Conservation (phyloP, 2,888 invertebrate species). For the Cantharis nigra region DNA sequence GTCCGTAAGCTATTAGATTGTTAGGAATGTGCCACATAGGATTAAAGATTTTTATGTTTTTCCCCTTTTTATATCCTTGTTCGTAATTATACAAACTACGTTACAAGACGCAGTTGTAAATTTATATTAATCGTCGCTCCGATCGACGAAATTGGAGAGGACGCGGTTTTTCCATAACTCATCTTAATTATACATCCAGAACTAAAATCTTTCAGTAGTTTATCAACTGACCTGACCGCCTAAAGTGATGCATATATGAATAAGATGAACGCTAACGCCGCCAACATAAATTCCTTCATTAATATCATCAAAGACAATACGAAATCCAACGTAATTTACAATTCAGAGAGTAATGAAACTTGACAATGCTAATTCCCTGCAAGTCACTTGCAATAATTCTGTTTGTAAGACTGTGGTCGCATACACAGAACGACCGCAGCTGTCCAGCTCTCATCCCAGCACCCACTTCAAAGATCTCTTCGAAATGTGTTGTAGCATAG, state of each 20-base stretch:
- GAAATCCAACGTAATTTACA: conserved; percentile 36
- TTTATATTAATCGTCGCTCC: conserved; percentile 1
- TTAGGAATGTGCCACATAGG: conserved; percentile 42
- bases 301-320: conserved; percentile 37
- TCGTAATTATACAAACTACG: conserved; percentile 23
- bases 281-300: conserved; percentile 28
- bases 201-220: neutral
- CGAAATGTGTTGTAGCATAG: conserved; percentile 20
- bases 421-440: conserved; percentile 45
- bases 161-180: neutral
- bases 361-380: conserved; percentile 47
- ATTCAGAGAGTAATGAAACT: conserved; percentile 44
- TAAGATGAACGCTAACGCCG: conserved; percentile 9
- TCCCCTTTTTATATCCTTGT: conserved; percentile 19
- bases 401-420: conserved; percentile 49
- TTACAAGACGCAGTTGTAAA: conserved; percentile 11
- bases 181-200: neutral
- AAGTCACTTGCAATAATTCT: conserved; percentile 54
- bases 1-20: conserved; percentile 44
- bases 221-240: neutral
- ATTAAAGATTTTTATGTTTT: conserved; percentile 39
- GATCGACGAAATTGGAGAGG: neutral
- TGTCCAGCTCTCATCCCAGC: conserved; percentile 49
- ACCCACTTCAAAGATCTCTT: conserved; percentile 31
- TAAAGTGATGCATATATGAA: neutral